Conservation (phyloP, 2,113 vertebrate genomes). For the Pollachius pollachius region DNA sequence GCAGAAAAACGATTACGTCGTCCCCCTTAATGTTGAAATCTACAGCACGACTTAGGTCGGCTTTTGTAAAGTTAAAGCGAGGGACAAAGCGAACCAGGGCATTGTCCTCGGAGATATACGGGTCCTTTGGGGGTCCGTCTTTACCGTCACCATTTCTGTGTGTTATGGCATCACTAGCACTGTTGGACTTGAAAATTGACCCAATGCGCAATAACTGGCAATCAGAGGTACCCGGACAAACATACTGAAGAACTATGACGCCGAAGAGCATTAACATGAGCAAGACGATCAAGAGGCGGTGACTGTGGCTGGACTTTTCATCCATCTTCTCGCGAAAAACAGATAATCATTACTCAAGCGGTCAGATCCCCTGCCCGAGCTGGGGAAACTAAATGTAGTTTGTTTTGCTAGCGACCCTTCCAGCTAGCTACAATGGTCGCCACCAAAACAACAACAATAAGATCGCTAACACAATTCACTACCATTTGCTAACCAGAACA, state of each 20-base stretch:
- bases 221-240: conserved; percentile 87
- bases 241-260: conserved; percentile 90
- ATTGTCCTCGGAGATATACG: conserved; percentile 88
- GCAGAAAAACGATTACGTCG: conserved; percentile 86
- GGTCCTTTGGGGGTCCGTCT: conserved; percentile 71
- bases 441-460: conserved; percentile 57
- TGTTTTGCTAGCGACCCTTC: background rate
- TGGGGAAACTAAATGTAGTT: conserved; percentile 11
- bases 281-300: conserved; percentile 82
- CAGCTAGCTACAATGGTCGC: background rate
- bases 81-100: conserved; percentile 85
- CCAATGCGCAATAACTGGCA: conserved; percentile 85
- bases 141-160: conserved; percentile 16
- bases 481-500: conserved; percentile 16
- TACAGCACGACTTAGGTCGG: conserved; percentile 80
- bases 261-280: conserved; percentile 88
- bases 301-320: conserved; percentile 87
- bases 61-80: conserved; percentile 85
- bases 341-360: conserved; percentile 69
- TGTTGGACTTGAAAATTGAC: conserved; percentile 51
- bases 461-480: conserved; percentile 15
- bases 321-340: conserved; percentile 82
- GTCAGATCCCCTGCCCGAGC: conserved; percentile 39
- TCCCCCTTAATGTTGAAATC: conserved; percentile 92
- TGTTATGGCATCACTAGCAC: conserved; percentile 26